These are phyloP conservation scores for Marmota monax DNA, from an alignment of 2,113 vertebrate genomes.

Conservation along the genomic window DNA sequence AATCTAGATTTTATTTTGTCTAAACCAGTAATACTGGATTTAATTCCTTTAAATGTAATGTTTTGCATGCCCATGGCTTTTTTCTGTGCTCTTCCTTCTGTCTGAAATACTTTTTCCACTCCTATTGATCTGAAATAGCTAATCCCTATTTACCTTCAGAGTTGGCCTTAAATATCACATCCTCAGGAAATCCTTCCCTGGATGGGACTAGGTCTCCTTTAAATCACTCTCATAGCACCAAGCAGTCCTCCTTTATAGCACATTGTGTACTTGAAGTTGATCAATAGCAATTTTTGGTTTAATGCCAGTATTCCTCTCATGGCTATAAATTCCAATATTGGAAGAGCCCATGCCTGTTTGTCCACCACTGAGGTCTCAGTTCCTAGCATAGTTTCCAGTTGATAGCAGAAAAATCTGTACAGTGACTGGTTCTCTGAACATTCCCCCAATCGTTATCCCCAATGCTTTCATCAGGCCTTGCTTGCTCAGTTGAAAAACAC, in stretches of 20 bases:
- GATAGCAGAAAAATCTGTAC: not conserved
- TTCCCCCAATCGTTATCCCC: not conserved
- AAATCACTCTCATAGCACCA: not conserved
- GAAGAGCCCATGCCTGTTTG: not conserved
- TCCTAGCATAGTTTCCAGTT: not conserved
- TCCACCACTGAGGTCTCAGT: not conserved
- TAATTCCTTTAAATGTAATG: not conserved
- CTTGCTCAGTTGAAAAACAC: not conserved
- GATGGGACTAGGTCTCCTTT: not conserved
- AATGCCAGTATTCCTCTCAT: slow-evolving; percentile 5
- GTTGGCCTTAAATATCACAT: not conserved
- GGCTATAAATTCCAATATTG: not conserved
- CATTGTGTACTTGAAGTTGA: not conserved
- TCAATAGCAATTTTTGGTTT: slow-evolving; percentile 22
- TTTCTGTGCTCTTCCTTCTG: not conserved
- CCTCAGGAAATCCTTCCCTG: slow-evolving; percentile 42
- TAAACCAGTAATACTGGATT: not conserved
- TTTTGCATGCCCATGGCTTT: slow-evolving; percentile 25
- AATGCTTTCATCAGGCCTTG: not conserved
- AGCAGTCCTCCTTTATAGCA: not conserved
- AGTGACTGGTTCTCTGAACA: not conserved
- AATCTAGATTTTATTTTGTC: not conserved
- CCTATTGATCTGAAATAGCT: not conserved
- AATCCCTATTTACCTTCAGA: not conserved
- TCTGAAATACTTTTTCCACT: not conserved